These are phyloP conservation scores for Notamacropus eugenii DNA, from an alignment of 2,797 vertebrate species.

Conservation along the genomic window DNA sequence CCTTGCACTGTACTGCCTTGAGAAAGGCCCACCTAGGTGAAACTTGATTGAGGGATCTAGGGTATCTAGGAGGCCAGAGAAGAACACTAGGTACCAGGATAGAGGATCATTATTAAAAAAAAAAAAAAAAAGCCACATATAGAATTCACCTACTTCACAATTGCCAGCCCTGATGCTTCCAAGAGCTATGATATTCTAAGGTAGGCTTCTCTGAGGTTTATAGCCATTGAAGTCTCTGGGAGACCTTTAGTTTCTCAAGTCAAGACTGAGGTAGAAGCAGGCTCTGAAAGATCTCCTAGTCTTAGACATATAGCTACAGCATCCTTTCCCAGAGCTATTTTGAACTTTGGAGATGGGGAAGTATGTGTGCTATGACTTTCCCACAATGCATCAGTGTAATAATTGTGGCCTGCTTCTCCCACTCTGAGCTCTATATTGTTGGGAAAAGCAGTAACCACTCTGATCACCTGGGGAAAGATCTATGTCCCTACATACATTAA, in stretches of 20 bases:
- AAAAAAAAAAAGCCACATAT: not conserved
- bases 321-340: not conserved
- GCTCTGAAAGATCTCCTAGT: not conserved
- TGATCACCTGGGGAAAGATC: conserved; percentile 8
- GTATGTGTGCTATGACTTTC: not conserved
- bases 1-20: not conserved
- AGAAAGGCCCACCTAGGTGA: not conserved
- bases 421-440: not conserved
- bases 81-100: not conserved
- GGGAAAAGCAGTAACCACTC: conserved; percentile 18
- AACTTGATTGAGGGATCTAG: not conserved
- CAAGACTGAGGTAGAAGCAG: not conserved
- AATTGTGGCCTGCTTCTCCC: not conserved
- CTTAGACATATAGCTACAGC: not conserved
- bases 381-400: not conserved
- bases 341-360: not conserved
- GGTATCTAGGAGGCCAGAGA: not conserved
- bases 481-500: conserved; percentile 32
- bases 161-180: not conserved
- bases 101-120: not conserved
- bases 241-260: not conserved
- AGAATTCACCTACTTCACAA: not conserved
- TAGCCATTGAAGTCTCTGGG: not conserved
- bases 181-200: not conserved
- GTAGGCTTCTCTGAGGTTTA: not conserved